Conservation (phyloP, 2,888 invertebrate genomes). For the Euspilapteryx auroguttella region DNA sequence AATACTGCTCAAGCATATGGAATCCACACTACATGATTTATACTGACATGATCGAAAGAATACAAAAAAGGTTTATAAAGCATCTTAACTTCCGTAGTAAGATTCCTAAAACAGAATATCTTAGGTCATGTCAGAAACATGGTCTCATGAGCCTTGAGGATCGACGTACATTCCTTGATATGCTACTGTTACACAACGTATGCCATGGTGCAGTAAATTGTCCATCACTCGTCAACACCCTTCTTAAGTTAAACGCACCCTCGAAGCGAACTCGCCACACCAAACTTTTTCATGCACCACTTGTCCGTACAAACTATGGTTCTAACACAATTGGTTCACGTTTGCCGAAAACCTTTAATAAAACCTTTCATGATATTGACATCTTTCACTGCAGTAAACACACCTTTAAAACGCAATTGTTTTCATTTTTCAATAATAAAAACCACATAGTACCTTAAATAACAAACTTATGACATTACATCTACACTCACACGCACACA, state of each 20-base stretch:
- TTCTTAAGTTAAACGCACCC: neutral
- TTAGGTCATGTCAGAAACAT: neutral
- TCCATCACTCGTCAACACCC: neutral
- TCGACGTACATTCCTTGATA: neutral
- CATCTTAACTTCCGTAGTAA: neutral
- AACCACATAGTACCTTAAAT: too few species aligned
- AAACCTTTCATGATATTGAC: neutral
- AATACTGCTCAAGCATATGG: neutral
- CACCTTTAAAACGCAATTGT: too few species aligned
- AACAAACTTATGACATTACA: too few species aligned
- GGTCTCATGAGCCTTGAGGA: neutral
- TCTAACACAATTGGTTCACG: neutral
- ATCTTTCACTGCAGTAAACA: too few species aligned
- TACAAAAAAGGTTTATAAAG: neutral
- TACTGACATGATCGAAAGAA: neutral
- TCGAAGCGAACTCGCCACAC: neutral
- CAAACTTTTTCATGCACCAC: neutral
- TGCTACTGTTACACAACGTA: neutral
- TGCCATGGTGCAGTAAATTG: neutral
- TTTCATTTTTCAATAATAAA: too few species aligned
- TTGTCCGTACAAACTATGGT: neutral
- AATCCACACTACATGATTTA: neutral
- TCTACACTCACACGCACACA: too few species aligned
- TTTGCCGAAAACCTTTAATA: neutral
- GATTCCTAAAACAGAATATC: neutral